phyloP scores from a whole-genome alignment of 2,888 invertebrate genomes.

The Netelia fuscicornis region DNA sequence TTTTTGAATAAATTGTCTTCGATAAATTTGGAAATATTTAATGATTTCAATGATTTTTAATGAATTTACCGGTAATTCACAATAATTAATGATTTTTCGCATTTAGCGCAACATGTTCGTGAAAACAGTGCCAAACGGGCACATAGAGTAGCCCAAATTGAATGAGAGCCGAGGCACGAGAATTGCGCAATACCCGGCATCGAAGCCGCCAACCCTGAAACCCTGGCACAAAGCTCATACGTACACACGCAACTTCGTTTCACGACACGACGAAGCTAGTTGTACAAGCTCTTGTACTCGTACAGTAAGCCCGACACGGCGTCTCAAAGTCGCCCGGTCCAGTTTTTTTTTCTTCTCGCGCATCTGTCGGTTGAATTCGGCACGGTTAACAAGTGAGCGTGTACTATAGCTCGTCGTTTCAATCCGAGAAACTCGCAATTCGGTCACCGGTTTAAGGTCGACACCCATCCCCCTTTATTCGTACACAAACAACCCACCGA shows the following conservation, averaged over 20 bases:
- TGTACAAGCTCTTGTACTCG: background rate
- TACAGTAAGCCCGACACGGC: slow-evolving; percentile 20
- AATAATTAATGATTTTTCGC: too few species aligned
- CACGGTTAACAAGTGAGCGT: slow-evolving; percentile 2
- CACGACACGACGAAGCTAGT: slow-evolving; percentile 15
- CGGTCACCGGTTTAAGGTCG: slow-evolving; percentile 61
- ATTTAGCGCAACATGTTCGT: too few species aligned
- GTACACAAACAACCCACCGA: too few species aligned
- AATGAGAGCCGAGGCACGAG: slow-evolving; percentile 20
- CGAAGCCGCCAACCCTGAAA: slow-evolving; percentile 54
- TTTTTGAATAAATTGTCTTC: too few species aligned
- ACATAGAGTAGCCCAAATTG: slow-evolving; percentile 33
- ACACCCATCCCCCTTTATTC: too few species aligned
- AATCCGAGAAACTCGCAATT: slow-evolving; percentile 44
- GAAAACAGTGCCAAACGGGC: background rate
- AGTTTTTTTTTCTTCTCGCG: slow-evolving; percentile 40
- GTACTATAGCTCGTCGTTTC: slow-evolving; percentile 27
- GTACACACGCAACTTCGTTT: slow-evolving; percentile 30
- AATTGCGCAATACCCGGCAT: slow-evolving; percentile 49
- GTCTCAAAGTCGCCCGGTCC: slow-evolving; percentile 58
- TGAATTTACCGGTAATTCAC: too few species aligned
- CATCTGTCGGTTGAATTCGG: slow-evolving; percentile 24
- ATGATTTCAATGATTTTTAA: too few species aligned
- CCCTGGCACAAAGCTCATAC: slow-evolving; percentile 52
- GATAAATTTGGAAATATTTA: too few species aligned